phyloP scores from a whole-genome alignment of 2,113 vertebrate species.

The Oryzias javanicus region DNA sequence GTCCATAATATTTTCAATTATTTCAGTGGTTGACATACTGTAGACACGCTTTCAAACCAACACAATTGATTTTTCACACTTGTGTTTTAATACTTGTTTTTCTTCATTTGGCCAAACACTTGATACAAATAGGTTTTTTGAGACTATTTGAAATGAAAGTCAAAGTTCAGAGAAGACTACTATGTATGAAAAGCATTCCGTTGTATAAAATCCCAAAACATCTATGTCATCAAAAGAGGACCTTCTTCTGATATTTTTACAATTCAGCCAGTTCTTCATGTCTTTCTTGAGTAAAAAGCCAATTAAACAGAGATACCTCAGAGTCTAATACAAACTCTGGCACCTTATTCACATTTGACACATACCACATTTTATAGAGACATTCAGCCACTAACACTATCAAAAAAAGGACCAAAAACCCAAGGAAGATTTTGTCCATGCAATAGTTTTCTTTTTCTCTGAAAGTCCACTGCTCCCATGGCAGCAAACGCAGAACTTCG shows the following conservation, averaged over 20 bases:
- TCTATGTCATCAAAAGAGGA: background rate
- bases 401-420: slow-evolving; percentile 50
- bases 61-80: no score
- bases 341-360: slow-evolving; percentile 59
- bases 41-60: no score
- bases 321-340: slow-evolving; percentile 44
- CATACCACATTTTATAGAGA: slow-evolving; percentile 71
- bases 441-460: slow-evolving; percentile 67
- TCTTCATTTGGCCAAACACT: no score
- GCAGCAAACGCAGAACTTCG: slow-evolving; percentile 46
- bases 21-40: no score
- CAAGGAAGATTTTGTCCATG: slow-evolving; percentile 70
- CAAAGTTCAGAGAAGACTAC: no score
- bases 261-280: slow-evolving; percentile 69
- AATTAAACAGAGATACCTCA: slow-evolving; percentile 45
- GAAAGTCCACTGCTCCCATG: slow-evolving; percentile 75
- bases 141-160: no score
- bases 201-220: slow-evolving; percentile 5
- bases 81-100: no score
- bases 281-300: slow-evolving; percentile 62
- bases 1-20: no score
- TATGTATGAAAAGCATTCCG: background rate
- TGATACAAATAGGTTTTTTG: no score
- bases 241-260: slow-evolving; percentile 21
- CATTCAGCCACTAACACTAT: slow-evolving; percentile 53